Evolutionary conservation across 2,113 vertebrate species (phyloP).

Genomic region (Microcebus jonahi): DNA sequence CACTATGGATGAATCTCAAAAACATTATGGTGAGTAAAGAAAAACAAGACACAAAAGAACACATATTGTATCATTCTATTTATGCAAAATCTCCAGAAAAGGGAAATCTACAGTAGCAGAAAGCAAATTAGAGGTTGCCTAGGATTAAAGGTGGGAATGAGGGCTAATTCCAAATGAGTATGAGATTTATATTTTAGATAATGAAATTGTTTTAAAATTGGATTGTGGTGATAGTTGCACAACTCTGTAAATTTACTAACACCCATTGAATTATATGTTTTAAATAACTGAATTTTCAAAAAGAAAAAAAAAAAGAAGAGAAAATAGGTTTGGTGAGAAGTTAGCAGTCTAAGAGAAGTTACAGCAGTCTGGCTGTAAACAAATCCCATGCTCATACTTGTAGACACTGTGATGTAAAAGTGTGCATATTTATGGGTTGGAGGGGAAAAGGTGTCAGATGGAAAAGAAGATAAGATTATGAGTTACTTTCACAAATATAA

Average conservation of each 20-base stretch:
- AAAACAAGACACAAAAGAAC: not conserved
- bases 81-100: not conserved
- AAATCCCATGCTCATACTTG: no score
- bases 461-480: no score
- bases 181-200: not conserved
- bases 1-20: not conserved
- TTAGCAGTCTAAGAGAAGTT: no score
- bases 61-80: not conserved
- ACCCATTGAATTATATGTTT: not conserved
- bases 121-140: not conserved
- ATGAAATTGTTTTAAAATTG: constrained; percentile 42
- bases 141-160: not conserved
- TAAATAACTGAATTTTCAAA: not conserved
- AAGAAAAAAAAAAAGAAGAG: no score
- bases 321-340: no score
- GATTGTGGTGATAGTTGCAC: not conserved
- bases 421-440: no score
- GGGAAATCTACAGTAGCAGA: not conserved
- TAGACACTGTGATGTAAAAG: no score
- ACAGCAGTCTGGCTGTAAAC: no score
- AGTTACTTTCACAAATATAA: no score
- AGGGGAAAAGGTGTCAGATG: no score
- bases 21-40: not conserved
- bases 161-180: not conserved
- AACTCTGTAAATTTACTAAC: not conserved